phyloP scores from a whole-genome alignment of 2,113 vertebrate genomes.

The Motacilla tschutschensis region DNA sequence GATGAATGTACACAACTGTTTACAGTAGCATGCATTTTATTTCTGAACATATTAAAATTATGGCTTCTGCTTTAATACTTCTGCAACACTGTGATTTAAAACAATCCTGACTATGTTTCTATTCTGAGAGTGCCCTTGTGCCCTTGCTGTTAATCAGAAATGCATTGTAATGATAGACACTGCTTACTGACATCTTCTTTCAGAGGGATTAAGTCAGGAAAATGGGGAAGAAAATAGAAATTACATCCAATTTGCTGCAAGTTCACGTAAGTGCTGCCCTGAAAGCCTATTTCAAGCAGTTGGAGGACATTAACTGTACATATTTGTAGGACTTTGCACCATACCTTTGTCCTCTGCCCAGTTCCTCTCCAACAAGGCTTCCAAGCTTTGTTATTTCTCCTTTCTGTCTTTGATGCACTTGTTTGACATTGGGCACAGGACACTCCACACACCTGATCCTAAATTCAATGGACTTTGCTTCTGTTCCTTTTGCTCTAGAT shows the following conservation, averaged over 20 bases:
- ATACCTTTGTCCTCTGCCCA: not conserved
- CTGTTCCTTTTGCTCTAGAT: not conserved
- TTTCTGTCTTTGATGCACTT: not conserved
- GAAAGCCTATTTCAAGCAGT: not conserved
- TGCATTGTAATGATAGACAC: conserved; percentile 36
- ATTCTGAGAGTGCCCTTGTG: conserved; percentile 68
- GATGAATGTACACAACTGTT: conserved; percentile 4
- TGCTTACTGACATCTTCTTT: conserved; percentile 17
- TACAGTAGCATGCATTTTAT: conserved; percentile 33
- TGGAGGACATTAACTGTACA: not conserved
- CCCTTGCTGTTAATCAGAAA: conserved; percentile 73
- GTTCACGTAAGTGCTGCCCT: not conserved
- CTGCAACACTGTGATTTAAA: conserved; percentile 56
- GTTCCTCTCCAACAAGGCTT: not conserved
- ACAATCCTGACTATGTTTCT: conserved; percentile 68
- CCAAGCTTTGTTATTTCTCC: not conserved
- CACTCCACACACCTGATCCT: not conserved
- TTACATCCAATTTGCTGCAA: not conserved
- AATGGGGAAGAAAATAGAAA: conserved; percentile 24
- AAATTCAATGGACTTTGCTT: not conserved
- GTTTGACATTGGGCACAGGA: not conserved
- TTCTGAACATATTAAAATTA: conserved; percentile 39
- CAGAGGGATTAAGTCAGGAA: conserved; percentile 28
- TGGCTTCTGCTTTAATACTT: conserved; percentile 38
- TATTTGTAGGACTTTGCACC: not conserved